Percentiles rank a stretch among this genome's conserved stretches.
phyloP scores from a whole-genome alignment of 2,113 vertebrate genomes.

The Hippocampus guttulatus region DNA sequence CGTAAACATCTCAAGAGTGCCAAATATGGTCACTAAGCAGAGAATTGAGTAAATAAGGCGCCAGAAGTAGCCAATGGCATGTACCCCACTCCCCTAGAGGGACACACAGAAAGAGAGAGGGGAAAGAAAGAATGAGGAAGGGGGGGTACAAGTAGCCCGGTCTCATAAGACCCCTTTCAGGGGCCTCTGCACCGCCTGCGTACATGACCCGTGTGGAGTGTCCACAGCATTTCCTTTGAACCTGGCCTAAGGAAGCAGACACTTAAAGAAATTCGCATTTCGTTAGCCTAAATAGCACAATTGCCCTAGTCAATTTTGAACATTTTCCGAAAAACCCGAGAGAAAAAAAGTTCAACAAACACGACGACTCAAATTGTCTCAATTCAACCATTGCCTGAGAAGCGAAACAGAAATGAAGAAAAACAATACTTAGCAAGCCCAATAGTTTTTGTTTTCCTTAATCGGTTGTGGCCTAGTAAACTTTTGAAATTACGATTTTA shows the following conservation, averaged over 20 bases:
- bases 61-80: constrained; percentile 49
- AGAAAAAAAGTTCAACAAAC: not conserved
- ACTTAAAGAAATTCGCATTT: constrained; percentile 16
- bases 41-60: constrained; percentile 47
- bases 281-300: too few relatives aligned
- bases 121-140: constrained; percentile 12
- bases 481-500: not conserved
- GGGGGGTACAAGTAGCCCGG: constrained; percentile 31
- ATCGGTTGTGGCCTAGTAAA: not conserved
- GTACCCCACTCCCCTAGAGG: constrained; percentile 29
- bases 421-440: not conserved
- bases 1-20: constrained; percentile 47
- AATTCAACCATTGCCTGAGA: not conserved
- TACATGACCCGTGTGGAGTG: constrained; percentile 55
- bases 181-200: constrained; percentile 56
- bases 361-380: not conserved
- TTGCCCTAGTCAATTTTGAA: too few relatives aligned
- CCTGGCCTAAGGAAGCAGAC: constrained; percentile 18
- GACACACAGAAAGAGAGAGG: constrained; percentile 9
- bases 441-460: not conserved
- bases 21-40: constrained; percentile 66
- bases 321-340: too few relatives aligned
- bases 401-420: not conserved
- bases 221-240: constrained; percentile 48
- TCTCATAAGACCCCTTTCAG: constrained; percentile 51